A percentile compares a stretch with the other conserved stretches of the same genome.
Evolutionary conservation across 2,888 invertebrate genomes (phyloP).

Genomic region (Incurvaria masculella): DNA sequence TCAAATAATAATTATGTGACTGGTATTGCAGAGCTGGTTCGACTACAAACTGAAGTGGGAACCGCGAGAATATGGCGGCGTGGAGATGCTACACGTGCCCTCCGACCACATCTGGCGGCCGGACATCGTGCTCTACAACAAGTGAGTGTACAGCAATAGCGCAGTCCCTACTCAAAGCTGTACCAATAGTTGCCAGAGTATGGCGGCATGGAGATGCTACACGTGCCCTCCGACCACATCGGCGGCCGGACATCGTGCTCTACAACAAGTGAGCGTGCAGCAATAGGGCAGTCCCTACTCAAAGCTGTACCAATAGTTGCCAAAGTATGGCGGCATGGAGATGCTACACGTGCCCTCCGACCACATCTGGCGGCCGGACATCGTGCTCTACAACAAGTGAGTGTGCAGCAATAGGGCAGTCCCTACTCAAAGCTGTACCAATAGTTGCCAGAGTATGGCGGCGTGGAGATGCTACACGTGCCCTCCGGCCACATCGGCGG

Average conservation of each 20-base stretch:
- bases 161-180: not conserved
- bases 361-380: constrained; percentile 96
- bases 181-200: too few relatives aligned
- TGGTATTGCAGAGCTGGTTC: constrained; percentile 80
- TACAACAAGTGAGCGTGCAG: too few relatives aligned
- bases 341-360: constrained; percentile 95
- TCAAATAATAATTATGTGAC: not conserved
- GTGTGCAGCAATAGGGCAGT: constrained; percentile 27
- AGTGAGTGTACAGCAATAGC: constrained; percentile 59
- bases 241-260: too few relatives aligned
- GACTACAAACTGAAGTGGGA: constrained; percentile 96
- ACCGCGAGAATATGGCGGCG: constrained; percentile 91
- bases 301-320: constrained; percentile 93
- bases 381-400: constrained; percentile 92
- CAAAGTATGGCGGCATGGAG: constrained; percentile 91
- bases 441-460: too few relatives aligned
- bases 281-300: constrained; percentile 96
- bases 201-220: too few relatives aligned
- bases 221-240: too few relatives aligned
- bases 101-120: constrained; percentile 97
- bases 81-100: constrained; percentile 93
- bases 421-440: too few relatives aligned
- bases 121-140: constrained; percentile 93
- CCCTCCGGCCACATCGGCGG: too few relatives aligned
- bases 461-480: too few relatives aligned